These are phyloP conservation scores for Octodon degus DNA, from an alignment of 2,113 vertebrate genomes.

Conservation along the genomic window DNA sequence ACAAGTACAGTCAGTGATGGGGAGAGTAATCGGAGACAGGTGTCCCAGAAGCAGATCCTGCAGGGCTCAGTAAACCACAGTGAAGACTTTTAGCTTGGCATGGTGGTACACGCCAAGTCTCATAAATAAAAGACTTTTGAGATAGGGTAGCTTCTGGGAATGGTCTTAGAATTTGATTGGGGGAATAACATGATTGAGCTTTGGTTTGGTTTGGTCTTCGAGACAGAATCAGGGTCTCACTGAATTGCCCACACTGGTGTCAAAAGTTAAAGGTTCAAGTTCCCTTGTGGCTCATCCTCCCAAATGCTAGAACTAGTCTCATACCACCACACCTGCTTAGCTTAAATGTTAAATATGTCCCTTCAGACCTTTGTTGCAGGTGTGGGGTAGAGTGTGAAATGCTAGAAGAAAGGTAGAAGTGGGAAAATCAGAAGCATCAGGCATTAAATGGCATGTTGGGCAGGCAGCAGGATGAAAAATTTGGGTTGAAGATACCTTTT, in stretches of 20 bases:
- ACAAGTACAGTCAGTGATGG: not conserved
- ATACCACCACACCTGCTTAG: not conserved
- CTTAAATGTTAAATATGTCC: not conserved
- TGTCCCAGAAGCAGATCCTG: not conserved
- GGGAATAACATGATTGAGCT: not conserved
- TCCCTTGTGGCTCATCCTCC: not conserved
- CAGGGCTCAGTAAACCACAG: not conserved
- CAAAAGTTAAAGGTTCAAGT: not conserved
- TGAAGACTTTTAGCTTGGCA: not conserved
- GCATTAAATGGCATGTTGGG: not conserved
- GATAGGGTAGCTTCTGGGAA: not conserved
- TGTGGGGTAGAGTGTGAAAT: not conserved
- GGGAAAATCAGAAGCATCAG: not conserved
- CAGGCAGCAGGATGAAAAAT: conserved; percentile 3
- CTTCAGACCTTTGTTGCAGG: not conserved
- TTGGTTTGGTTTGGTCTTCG: not conserved
- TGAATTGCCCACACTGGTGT: not conserved
- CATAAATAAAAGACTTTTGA: not conserved
- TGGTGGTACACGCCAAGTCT: not conserved
- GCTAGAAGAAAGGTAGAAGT: not conserved
- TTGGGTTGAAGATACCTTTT: not conserved
- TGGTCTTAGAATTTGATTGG: conserved; percentile 13
- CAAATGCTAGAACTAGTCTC: not conserved
- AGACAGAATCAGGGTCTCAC: not conserved
- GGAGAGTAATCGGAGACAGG: not conserved